Percentiles rank a stretch among this genome's conserved stretches.
phyloP scores from a whole-genome alignment of 2,797 vertebrate genomes.

The Loris lydekkerianus region DNA sequence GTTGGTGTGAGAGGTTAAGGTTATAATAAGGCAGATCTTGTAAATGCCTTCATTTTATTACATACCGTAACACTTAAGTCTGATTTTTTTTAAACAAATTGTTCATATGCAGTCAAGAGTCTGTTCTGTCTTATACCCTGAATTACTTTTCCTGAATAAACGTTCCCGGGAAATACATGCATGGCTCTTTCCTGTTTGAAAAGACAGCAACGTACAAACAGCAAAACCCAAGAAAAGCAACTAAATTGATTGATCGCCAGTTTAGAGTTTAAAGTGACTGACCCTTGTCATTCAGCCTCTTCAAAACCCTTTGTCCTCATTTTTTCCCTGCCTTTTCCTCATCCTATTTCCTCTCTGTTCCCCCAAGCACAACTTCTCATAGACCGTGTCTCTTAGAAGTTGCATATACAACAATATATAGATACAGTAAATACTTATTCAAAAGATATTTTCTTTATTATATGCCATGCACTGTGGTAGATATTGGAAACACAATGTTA shows the following conservation, averaged over 20 bases:
- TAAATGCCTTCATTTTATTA: constrained; percentile 34
- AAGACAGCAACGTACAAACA: background rate
- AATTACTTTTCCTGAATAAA: constrained; percentile 40
- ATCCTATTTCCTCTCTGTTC: background rate
- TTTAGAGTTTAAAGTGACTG: constrained; percentile 7
- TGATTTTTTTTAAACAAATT: constrained; percentile 26
- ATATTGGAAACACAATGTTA: background rate
- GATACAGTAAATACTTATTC: background rate
- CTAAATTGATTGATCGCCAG: background rate
- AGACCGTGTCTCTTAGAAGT: background rate
- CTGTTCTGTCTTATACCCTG: background rate
- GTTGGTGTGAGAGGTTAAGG: background rate
- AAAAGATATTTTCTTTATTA: background rate
- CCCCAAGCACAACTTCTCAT: background rate
- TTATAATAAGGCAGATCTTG: background rate
- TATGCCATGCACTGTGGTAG: background rate
- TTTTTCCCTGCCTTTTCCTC: background rate
- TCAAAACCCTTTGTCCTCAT: background rate
- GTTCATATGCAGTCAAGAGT: constrained; percentile 32
- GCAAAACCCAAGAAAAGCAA: background rate
- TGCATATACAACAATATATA: background rate
- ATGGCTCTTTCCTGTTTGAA: background rate
- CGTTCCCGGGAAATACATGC: background rate
- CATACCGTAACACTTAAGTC: background rate
- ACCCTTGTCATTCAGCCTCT: background rate